Conservation (phyloP, 2,797 vertebrate genomes). For the Pantherophis vulpinus region DNA sequence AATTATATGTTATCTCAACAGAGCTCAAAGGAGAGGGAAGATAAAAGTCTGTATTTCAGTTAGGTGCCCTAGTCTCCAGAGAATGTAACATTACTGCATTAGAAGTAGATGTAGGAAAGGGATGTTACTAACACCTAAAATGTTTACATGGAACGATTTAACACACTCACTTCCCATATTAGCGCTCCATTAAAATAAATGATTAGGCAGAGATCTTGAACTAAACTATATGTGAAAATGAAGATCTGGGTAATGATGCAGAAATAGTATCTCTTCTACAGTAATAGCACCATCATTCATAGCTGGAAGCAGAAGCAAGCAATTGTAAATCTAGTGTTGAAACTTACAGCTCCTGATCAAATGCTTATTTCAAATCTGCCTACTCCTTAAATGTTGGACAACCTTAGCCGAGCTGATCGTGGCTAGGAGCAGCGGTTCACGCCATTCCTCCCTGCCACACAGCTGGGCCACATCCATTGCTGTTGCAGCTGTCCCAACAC, state of each 20-base stretch:
- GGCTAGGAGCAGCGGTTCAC: too few relatives aligned
- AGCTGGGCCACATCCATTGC: too few relatives aligned
- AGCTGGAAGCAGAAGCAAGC: not conserved
- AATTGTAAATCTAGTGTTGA: not conserved
- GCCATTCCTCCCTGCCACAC: too few relatives aligned
- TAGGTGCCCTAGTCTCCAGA: not conserved
- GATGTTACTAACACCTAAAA: not conserved
- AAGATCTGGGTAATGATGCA: not conserved
- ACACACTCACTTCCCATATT: not conserved
- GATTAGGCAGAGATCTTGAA: not conserved
- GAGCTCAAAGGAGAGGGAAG: not conserved
- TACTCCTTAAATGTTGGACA: not conserved
- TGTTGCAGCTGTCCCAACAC: too few relatives aligned
- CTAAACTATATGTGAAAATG: not conserved
- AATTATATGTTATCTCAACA: not conserved
- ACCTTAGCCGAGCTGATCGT: too few relatives aligned
- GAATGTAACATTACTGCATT: not conserved
- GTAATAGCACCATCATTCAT: not conserved
- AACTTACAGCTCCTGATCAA: not conserved
- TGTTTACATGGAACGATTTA: not conserved
- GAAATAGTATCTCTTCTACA: not conserved
- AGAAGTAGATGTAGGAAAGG: not conserved
- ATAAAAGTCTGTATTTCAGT: not conserved
- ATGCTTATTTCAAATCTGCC: not conserved
- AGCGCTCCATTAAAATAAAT: not conserved